phyloP scores from a whole-genome alignment of 2,797 vertebrate species.

The Sebastes minor region DNA sequence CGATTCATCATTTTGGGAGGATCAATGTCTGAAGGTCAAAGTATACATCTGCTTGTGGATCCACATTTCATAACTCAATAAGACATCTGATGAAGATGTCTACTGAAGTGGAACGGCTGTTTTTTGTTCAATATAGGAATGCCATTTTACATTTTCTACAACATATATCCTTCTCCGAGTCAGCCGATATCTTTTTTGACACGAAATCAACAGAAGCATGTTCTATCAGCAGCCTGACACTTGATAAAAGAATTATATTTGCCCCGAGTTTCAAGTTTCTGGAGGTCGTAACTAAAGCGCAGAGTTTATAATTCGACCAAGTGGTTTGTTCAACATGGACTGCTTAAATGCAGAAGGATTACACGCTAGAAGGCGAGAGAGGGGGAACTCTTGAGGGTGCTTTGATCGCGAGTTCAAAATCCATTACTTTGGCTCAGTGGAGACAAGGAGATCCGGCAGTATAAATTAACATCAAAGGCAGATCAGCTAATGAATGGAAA shows the following conservation, averaged over 20 bases:
- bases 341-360: slow-evolving; percentile 56
- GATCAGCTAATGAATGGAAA: slow-evolving; percentile 51
- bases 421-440: slow-evolving; percentile 62
- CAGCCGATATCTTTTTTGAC: neutral
- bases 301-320: slow-evolving; percentile 33
- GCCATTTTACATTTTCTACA: slow-evolving; percentile 44
- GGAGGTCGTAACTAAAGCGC: slow-evolving; percentile 6
- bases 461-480: slow-evolving; percentile 76
- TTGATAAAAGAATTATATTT: neutral
- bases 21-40: neutral
- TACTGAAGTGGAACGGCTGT: slow-evolving; percentile 4
- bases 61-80: neutral
- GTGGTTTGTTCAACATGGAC: slow-evolving; percentile 59
- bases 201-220: slow-evolving; percentile 4
- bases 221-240: neutral
- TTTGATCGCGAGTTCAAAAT: slow-evolving; percentile 73
- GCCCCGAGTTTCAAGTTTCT: slow-evolving; percentile 1
- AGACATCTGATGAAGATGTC: neutral
- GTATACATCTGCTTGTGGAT: neutral
- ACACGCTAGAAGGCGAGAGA: slow-evolving; percentile 41
- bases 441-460: slow-evolving; percentile 67
- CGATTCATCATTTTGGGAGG: neutral
- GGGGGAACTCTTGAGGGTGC: slow-evolving; percentile 33
- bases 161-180: slow-evolving; percentile 5
- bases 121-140: slow-evolving; percentile 17